Evolutionary conservation across 2,797 vertebrate species (phyloP).

Genomic region (Etheostoma nigrum): DNA sequence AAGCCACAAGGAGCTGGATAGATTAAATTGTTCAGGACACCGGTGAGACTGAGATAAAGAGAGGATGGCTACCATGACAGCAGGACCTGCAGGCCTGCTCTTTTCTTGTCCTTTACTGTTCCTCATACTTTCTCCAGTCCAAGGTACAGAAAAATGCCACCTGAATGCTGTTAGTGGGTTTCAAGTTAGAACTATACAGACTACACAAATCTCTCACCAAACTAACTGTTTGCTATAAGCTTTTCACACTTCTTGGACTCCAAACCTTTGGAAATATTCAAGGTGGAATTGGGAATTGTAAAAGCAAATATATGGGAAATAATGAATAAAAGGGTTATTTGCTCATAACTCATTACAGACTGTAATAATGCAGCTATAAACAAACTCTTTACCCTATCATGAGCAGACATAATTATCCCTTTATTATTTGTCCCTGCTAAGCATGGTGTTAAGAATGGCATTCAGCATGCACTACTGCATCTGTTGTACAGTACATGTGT

Average conservation of each 20-base stretch:
- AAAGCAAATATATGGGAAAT: background rate
- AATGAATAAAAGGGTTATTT: too few species aligned
- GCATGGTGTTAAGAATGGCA: conserved; percentile 9
- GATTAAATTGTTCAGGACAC: conserved; percentile 82
- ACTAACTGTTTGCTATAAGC: conserved; percentile 8
- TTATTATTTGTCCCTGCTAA: conserved; percentile 11
- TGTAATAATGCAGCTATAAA: too few species aligned
- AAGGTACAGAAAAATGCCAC: conserved; percentile 36
- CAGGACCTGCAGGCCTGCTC: conserved; percentile 60
- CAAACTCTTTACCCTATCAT: too few species aligned
- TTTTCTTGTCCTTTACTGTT: conserved; percentile 65
- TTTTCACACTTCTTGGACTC: background rate
- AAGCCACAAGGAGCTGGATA: conserved; percentile 80
- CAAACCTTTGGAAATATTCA: background rate
- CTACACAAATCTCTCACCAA: conserved; percentile 19
- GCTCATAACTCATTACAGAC: too few species aligned
- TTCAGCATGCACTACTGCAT: conserved; percentile 8
- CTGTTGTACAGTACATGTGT: conserved; percentile 12
- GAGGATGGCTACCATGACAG: conserved; percentile 63
- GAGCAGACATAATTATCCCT: too few species aligned
- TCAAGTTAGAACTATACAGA: conserved; percentile 9
- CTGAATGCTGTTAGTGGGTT: conserved; percentile 35
- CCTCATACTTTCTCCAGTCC: conserved; percentile 42
- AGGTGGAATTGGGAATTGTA: background rate
- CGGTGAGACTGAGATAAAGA: conserved; percentile 79